phyloP scores from a whole-genome alignment of 2,113 vertebrate genomes.

The Odontesthes bonariensis region DNA sequence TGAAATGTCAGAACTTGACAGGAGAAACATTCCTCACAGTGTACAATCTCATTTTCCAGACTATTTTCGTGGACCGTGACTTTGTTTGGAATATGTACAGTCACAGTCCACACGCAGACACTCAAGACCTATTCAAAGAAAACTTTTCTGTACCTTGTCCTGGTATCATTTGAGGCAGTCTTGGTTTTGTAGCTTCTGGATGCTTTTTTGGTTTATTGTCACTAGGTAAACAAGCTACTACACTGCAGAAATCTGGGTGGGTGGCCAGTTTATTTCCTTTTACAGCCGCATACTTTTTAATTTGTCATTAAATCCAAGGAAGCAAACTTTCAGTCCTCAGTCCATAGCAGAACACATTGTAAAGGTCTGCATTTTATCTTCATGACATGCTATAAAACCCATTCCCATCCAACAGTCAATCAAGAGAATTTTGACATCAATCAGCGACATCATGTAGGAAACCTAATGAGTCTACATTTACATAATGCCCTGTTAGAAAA shows the following conservation, averaged over 20 bases:
- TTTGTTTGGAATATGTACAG: not conserved
- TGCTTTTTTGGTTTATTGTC: constrained; percentile 13
- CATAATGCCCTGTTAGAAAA: constrained; percentile 55
- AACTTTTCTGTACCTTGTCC: not conserved
- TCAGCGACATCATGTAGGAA: constrained; percentile 38
- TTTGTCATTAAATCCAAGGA: not conserved
- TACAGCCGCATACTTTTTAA: not conserved
- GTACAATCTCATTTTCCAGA: not conserved
- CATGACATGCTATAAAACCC: constrained; percentile 11
- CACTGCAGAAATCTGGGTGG: constrained; percentile 14
- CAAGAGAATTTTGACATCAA: constrained; percentile 43
- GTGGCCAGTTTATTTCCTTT: constrained; percentile 18
- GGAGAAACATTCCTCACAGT: not conserved
- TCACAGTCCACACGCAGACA: not conserved
- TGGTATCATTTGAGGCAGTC: constrained; percentile 32
- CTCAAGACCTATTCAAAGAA: not conserved
- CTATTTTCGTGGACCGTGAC: not conserved
- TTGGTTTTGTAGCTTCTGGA: constrained; percentile 37
- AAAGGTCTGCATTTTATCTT: constrained; percentile 18
- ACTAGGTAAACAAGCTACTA: constrained; percentile 23
- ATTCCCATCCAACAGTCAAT: constrained; percentile 40
- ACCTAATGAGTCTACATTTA: constrained; percentile 55
- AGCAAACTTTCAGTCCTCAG: not conserved
- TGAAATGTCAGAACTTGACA: constrained; percentile 9
- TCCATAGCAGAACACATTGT: constrained; percentile 26